These are phyloP conservation scores for Mamestra configurata DNA, from an alignment of 1,140 invertebrate species.

Conservation along the genomic window DNA sequence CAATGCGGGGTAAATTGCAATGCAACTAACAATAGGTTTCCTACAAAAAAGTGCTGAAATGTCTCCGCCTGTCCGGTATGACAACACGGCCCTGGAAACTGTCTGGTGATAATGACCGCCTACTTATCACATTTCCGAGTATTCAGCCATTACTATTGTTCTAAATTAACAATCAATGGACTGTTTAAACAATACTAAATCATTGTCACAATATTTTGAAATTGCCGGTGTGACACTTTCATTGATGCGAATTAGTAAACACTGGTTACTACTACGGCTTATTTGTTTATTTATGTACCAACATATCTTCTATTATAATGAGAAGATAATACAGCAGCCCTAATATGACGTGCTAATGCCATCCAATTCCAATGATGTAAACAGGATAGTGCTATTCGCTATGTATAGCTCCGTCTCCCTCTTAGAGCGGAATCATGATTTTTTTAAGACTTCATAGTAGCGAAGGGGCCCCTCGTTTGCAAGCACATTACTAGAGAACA, in stretches of 20 bases:
- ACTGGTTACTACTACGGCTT: neutral
- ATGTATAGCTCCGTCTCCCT: too few species aligned
- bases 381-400: too few species aligned
- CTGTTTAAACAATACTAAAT: conserved; percentile 2
- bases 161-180: conserved; percentile 29
- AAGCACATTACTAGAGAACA: too few species aligned
- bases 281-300: neutral
- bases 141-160: conserved; percentile 25
- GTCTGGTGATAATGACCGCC: neutral
- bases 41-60: conserved; percentile 5
- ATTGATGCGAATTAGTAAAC: neutral
- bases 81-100: neutral
- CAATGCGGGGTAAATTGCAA: neutral
- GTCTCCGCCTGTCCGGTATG: conserved; percentile 13
- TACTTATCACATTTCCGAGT: conserved; percentile 33
- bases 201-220: conserved; percentile 26
- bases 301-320: too few species aligned
- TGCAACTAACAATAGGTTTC: conserved; percentile 8
- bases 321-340: too few species aligned
- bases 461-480: too few species aligned
- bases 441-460: too few species aligned
- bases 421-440: too few species aligned
- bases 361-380: too few species aligned
- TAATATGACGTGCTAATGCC: too few species aligned
- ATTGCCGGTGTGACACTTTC: neutral